These are phyloP conservation scores for Phymorhynchus buccinoides DNA, from an alignment of 1,140 invertebrate genomes.

Conservation along the genomic window DNA sequence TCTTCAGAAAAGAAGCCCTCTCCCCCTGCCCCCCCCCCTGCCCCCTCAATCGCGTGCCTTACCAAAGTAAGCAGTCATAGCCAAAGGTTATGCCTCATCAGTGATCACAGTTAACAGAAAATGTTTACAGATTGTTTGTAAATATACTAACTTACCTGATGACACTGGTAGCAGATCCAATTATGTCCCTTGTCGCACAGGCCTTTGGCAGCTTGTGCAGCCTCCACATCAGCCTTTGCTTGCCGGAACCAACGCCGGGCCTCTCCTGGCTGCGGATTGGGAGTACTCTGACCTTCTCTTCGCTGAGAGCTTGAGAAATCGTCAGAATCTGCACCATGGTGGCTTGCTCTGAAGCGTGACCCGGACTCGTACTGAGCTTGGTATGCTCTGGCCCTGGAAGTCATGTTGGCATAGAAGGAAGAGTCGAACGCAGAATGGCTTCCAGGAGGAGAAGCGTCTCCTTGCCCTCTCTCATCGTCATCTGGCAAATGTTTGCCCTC, in stretches of 20 bases:
- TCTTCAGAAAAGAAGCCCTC: no score
- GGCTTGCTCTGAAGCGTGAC: neutral
- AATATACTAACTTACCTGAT: slow-evolving; percentile 62
- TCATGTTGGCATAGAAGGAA: slow-evolving; percentile 28
- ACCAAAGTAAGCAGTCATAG: no score
- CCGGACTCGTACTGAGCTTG: neutral
- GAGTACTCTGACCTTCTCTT: neutral
- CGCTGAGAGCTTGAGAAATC: neutral
- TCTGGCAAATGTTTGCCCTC: slow-evolving; percentile 41
- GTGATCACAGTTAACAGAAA: no score
- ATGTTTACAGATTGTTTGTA: no score
- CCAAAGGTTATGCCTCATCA: no score
- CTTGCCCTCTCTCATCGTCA: slow-evolving; percentile 37
- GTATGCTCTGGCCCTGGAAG: slow-evolving; percentile 13
- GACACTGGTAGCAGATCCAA: slow-evolving; percentile 60
- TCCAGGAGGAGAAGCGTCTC: neutral
- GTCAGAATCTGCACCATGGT: no score
- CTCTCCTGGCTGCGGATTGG: slow-evolving; percentile 42
- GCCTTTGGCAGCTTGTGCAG: slow-evolving; percentile 39
- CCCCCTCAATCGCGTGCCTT: no score
- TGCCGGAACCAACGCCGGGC: slow-evolving; percentile 54
- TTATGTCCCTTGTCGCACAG: slow-evolving; percentile 37
- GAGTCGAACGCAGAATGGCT: neutral
- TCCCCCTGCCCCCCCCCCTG: no score
- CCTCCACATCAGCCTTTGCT: slow-evolving; percentile 51